Evolutionary conservation across 1,140 invertebrate species (phyloP), one percentile per base, ranked within the genome.

Genomic region (Archegozetes longisetosus): DNA sequence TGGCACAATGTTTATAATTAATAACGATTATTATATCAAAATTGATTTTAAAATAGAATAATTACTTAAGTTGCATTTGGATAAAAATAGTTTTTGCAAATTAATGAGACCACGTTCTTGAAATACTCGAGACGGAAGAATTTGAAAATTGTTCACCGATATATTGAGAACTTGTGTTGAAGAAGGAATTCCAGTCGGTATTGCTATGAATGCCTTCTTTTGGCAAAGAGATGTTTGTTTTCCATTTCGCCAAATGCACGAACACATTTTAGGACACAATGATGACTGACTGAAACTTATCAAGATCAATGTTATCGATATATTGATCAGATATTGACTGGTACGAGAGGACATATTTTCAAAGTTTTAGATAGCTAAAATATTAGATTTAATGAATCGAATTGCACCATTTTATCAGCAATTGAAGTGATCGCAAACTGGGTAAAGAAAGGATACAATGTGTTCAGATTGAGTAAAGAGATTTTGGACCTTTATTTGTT

Each of bases 171-270:
- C 87, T 76, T 93, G 89, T 3, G 88, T 91, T 64, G 83, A 85
- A 2, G 82, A 78, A 71, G 89, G 84, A 54, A 91, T 82, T 63
- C 79, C 80, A 59, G 84, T 80, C 0, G 88, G 89, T 60, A 93
- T 82, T 40, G 80, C 82, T 62, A 84, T 87, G 50, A 92, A 76
- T 27, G 78, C 81, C 23, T 84, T 80, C 70, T 88, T 81, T 58
- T 81, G 78, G 73, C 88, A 93, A 73, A 89, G 86, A 2, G 89
- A 86, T 59, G 84, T 86, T 67, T 88, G 82, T 69, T 92, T 92
- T 1, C 88, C 88, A 67, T 83, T 81, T 71, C 88, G 91, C 88
- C 88, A 92, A 67, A 88, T 90, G 75, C 88, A 92, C 12, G 78
- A 75, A 71, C 89, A 92, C 4, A 62, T 32, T 27, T 61, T 54